Evolutionary conservation across 2,113 vertebrate genomes (phyloP), one percentile per base, ranked within the genome.

Genomic region (Microtus pennsylvanicus): DNA sequence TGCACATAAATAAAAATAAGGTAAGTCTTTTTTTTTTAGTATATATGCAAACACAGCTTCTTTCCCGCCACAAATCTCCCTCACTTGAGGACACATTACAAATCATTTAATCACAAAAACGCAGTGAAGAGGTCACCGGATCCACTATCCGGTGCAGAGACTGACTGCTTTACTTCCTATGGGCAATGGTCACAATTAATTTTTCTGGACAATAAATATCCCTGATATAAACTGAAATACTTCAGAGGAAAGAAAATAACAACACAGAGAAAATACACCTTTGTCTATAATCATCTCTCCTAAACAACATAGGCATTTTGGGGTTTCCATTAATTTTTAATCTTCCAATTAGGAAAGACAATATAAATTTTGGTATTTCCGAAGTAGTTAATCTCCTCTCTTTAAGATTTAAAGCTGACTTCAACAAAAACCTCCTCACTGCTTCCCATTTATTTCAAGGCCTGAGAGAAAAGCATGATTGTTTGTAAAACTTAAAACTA

Each of bases 1-100:
- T 19, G 9, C 61, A 85, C 82, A 85, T 24, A 21, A 69, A 35
- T 69, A 35, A 86, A 47, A 85, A 33, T 85, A 63, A 16, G 11
- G 6, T 4, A 21, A 98, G 97, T 45, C 7, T 63, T 82, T 61
- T 61, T 83, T 72, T 72, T 72, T 74, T 98, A 97, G 96, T 97
- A 93, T 94, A 97, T 91, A 89, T 63, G 42, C 11, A 95, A 93
- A 91, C 16, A 78, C 50, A 77, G 38, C 52, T 97, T 35, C 86
- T 94, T 97, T 97, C 89, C 92, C 94, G 75, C 96, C 95, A 97
- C 94, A 98, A 96, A 97, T 98, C 95, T 98, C 96, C 95, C 94
- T 96, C 96, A 94, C 81, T 97, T 90, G 86, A 7, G 63, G 95
- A 95, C 97, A 45, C 42, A 93, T 97, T 96, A 98, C 85, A 97